Conservation (phyloP, 1,140 invertebrate species). For the Aphidius gifuensis region DNA sequence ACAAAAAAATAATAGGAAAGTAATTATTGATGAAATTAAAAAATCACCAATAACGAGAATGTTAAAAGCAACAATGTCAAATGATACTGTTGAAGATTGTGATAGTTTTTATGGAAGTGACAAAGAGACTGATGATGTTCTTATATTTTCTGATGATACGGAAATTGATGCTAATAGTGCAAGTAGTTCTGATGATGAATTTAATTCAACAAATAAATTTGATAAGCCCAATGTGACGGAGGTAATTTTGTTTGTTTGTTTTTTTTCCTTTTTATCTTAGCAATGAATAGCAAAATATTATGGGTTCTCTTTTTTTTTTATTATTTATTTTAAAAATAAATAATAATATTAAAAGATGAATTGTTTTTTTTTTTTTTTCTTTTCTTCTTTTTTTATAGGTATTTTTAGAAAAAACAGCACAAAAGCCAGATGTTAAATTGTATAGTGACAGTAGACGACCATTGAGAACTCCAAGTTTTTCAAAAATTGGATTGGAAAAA, state of each 20-base stretch:
- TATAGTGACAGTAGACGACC: too few species aligned
- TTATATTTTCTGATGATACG: constrained; percentile 69
- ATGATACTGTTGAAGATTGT: constrained; percentile 48
- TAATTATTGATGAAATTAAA: constrained; percentile 21
- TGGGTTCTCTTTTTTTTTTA: too few species aligned
- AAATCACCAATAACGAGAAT: constrained; percentile 31
- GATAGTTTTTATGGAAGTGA: constrained; percentile 66
- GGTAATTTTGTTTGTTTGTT: constrained; percentile 36
- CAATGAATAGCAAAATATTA: too few species aligned
- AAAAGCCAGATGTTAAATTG: too few species aligned
- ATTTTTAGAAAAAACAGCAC: too few species aligned
- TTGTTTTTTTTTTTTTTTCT: too few species aligned
- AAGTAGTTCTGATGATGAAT: constrained; percentile 47
- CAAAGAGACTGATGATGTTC: constrained; percentile 64
- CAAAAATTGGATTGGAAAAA: constrained; percentile 49
- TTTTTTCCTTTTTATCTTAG: neutral
- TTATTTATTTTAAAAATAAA: too few species aligned
- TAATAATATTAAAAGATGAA: too few species aligned
- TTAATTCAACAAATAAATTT: neutral
- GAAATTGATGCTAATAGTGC: constrained; percentile 51
- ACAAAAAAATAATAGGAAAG: constrained; percentile 10
- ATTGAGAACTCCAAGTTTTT: constrained; percentile 23
- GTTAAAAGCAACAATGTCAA: constrained; percentile 35
- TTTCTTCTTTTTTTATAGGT: too few species aligned
- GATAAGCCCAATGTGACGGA: constrained; percentile 45